A percentile compares a stretch with the other conserved stretches of the same genome.
These are phyloP conservation scores for Haliaeetus leucogaster DNA, from an alignment of 2,113 vertebrate species.

Conservation along the genomic window DNA sequence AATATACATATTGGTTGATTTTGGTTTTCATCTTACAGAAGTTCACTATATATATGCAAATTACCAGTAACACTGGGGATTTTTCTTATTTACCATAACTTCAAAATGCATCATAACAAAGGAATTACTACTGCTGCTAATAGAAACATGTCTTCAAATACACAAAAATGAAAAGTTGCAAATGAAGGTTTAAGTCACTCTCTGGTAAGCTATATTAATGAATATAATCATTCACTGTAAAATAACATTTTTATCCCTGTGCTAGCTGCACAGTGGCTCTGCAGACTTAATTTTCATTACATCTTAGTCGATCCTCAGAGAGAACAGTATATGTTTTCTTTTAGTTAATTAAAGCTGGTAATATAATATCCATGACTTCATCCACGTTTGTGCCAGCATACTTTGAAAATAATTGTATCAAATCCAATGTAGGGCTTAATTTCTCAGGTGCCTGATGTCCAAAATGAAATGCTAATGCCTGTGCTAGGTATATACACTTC, in stretches of 20 bases:
- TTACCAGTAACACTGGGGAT: background rate
- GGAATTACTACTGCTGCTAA: background rate
- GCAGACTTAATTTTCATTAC: background rate
- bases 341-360: background rate
- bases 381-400: background rate
- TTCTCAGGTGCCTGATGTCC: background rate
- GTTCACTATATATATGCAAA: background rate
- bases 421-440: background rate
- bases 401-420: background rate
- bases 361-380: background rate
- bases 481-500: background rate
- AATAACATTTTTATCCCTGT: background rate
- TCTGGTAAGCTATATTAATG: background rate
- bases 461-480: background rate
- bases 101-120: background rate
- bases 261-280: background rate
- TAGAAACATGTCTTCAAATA: background rate
- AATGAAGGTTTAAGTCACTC: background rate
- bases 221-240: background rate
- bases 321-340: background rate
- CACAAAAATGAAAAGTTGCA: background rate
- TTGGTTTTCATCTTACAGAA: background rate
- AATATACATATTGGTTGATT: background rate
- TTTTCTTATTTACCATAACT: background rate
- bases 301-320: background rate